Base-by-base conservation (phyloP, 2,113 vertebrate genomes). In the Pimephales promelas region DNA sequence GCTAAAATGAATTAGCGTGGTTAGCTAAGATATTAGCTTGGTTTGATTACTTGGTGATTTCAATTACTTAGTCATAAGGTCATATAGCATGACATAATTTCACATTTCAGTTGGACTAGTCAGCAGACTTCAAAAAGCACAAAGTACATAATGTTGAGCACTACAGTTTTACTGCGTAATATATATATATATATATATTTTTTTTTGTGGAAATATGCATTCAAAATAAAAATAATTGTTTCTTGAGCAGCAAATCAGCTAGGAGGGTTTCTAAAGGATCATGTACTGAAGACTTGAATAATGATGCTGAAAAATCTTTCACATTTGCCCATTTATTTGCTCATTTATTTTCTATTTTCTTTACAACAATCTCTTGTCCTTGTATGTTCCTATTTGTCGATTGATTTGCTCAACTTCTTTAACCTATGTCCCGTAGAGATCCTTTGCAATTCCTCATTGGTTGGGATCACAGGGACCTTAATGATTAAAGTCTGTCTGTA, bases 81-180 rank as follows among this genome's bases (percentile, higher is more conserved):
- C 45, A 26, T 43, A 49, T 73, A 78, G n/a, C 1, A 13, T 78
- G 75, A 78, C 75, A 61, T 43, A 34, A 61, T 61, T 36, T 34
- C 52, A 78, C 34, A 31, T 75, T 34, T 36, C 4, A 56, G 49
- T 36, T 28, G 20, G 49, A 13, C 28, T 36, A 3, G 66, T 70
- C 34, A 70, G 20, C 18, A 70, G 34, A 10, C 34, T 8, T 9
- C 6, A 2, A 54, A 54, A 54, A 22, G 52, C 18, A 22, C 49
- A 54, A 54, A 20, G 49, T 7, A 54, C 52, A 54, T 22, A 8
- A 54, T 54, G 52, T 54, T 54, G 18, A 54, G 52, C 40, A 40
- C 40, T 9, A 40, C 2, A 40, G 8, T 40, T 40, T 7, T 40
- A 9, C 8, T 40, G 40, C 8, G 8, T 40, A 40, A 40, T 40